Evolutionary conservation across 2,113 vertebrate genomes (phyloP).

Genomic region (Colaptes auratus): DNA sequence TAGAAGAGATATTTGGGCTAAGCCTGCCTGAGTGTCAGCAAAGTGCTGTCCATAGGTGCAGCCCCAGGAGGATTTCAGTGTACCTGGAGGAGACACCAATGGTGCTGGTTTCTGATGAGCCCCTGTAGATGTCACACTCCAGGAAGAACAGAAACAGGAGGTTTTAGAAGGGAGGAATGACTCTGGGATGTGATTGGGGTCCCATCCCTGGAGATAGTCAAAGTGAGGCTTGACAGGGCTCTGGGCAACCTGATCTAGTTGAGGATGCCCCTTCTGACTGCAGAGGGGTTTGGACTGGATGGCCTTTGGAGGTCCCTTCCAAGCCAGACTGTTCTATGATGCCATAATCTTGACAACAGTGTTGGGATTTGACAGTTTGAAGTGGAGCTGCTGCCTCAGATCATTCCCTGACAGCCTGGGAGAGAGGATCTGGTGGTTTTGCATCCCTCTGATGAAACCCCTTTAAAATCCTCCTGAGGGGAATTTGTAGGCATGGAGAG

Average conservation of each 20-base stretch:
- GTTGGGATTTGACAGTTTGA: background rate
- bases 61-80: background rate
- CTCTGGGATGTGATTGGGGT: too few relatives aligned
- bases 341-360: background rate
- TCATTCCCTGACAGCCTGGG: background rate
- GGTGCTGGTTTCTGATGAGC: background rate
- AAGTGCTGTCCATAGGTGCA: rapidly evolving
- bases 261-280: too few relatives aligned
- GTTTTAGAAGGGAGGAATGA: background rate
- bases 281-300: too few relatives aligned
- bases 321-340: too few relatives aligned
- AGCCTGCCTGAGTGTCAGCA: rapidly evolving
- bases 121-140: rapidly evolving
- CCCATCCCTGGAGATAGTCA: too few relatives aligned
- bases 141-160: too few relatives aligned
- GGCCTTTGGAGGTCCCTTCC: too few relatives aligned
- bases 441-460: background rate
- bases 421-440: background rate
- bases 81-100: background rate
- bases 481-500: background rate
- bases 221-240: too few relatives aligned
- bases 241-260: too few relatives aligned
- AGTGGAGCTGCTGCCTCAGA: background rate
- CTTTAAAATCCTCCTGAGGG: background rate
- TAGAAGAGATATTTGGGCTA: background rate